Conservation (phyloP, 2,797 vertebrate species). For the Sebastes trivittatus region DNA sequence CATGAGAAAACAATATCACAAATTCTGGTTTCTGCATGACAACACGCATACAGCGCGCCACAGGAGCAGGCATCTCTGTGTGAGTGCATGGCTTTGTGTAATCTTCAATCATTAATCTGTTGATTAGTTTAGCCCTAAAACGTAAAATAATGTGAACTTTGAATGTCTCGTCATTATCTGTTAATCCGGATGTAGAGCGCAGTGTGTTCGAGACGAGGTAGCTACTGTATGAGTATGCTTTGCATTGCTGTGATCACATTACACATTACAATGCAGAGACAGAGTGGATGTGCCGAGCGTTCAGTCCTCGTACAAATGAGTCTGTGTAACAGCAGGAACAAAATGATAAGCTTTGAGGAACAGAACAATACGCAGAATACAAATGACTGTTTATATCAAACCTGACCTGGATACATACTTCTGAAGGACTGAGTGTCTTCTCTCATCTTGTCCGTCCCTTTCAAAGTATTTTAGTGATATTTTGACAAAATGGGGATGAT, state of each 20-base stretch:
- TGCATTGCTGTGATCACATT: neutral
- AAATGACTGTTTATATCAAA: conserved; percentile 51
- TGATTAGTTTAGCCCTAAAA: conserved; percentile 47
- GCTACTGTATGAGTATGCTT: neutral
- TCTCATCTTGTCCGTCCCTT: neutral
- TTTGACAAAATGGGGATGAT: neutral
- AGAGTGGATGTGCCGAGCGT: conserved; percentile 27
- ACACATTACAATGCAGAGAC: conserved; percentile 27
- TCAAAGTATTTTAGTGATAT: neutral
- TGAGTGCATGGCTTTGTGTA: conserved; percentile 17
- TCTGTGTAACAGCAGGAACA: conserved; percentile 53
- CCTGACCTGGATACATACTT: neutral
- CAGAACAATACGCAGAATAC: conserved; percentile 43
- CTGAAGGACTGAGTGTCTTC: neutral
- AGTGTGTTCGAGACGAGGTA: neutral
- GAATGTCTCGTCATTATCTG: conserved; percentile 1
- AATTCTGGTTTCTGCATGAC: conserved; percentile 64
- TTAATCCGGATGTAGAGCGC: neutral
- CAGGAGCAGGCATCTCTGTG: conserved; percentile 16
- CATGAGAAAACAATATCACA: conserved; percentile 70
- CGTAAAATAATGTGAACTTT: conserved; percentile 16
- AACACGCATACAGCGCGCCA: conserved; percentile 41
- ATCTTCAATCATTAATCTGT: conserved; percentile 48
- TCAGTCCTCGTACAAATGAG: conserved; percentile 50
- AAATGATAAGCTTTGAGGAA: conserved; percentile 66